phyloP scores from a whole-genome alignment of 2,888 invertebrate genomes.

The Dynastes grantii region DNA sequence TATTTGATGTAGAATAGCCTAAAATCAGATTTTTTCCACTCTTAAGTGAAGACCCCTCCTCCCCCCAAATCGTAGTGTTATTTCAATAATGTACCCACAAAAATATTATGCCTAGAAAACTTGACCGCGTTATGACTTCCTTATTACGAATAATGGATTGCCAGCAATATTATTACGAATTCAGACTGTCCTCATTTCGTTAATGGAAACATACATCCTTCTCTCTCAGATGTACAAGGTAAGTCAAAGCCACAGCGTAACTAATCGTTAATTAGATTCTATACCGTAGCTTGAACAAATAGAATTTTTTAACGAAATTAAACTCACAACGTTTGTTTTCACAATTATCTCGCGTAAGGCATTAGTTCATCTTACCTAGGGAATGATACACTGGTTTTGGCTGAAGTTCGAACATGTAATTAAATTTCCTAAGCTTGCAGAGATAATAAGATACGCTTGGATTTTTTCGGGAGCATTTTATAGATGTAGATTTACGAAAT shows the following conservation, averaged over 20 bases:
- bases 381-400: no score
- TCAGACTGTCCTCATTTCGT: slow-evolving; percentile 5
- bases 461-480: no score
- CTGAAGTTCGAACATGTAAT: no score
- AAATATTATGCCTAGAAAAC: no score
- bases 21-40: no score
- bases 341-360: slow-evolving; percentile 11
- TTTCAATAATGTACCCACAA: no score
- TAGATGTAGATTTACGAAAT: no score
- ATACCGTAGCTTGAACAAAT: slow-evolving; percentile 17
- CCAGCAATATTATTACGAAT: not conserved
- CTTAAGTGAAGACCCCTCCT: no score
- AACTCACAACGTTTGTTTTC: slow-evolving; percentile 34
- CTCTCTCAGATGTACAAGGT: not conserved
- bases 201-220: not conserved
- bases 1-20: no score
- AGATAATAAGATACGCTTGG: no score
- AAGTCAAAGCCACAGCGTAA: slow-evolving; percentile 13
- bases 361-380: not conserved
- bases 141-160: not conserved
- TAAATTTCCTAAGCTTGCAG: no score
- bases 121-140: not conserved
- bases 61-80: no score
- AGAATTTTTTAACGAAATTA: slow-evolving; percentile 35
- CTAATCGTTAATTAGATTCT: slow-evolving; percentile 25